Percentiles rank a stretch among this genome's conserved stretches.
Evolutionary conservation across 1,140 invertebrate species (phyloP).

Genomic region (Drosophila repleta): DNA sequence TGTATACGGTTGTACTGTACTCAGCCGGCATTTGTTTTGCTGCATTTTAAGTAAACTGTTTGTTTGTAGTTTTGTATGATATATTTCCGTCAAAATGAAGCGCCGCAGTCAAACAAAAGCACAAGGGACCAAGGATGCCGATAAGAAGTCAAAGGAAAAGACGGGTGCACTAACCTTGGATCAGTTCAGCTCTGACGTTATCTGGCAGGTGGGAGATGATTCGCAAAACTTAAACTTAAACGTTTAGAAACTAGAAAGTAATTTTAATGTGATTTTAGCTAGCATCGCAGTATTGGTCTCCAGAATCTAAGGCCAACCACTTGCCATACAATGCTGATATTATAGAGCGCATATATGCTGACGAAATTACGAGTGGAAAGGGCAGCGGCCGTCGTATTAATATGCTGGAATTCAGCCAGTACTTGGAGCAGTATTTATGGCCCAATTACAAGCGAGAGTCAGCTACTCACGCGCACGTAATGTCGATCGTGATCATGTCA

Average conservation of each 20-base stretch:
- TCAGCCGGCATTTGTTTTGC: conserved; percentile 66
- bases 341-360: conserved; percentile 91
- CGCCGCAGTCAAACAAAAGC: conserved; percentile 61
- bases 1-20: conserved; percentile 24
- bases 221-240: conserved; percentile 13
- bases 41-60: conserved; percentile 1
- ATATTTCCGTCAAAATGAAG: conserved; percentile 45
- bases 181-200: conserved; percentile 89
- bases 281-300: conserved; percentile 95
- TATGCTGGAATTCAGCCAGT: conserved; percentile 98
- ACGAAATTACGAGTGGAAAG: conserved; percentile 91
- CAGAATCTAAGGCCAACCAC: conserved; percentile 89
- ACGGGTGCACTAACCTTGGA: conserved; percentile 88
- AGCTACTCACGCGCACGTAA: conserved; percentile 91
- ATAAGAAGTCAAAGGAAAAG: conserved; percentile 43
- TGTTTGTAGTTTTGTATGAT: conserved; percentile 15
- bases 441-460: conserved; percentile 92
- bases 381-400: conserved; percentile 94
- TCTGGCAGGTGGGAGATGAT: conserved; percentile 77
- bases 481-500: conserved; percentile 98
- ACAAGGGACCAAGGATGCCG: conserved; percentile 6
- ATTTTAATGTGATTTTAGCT: conserved; percentile 85
- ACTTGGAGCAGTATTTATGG: conserved; percentile 98
- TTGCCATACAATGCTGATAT: conserved; percentile 89
- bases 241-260: conserved; percentile 12